Base-by-base conservation (phyloP, 2,888 invertebrate species). In the Pecten maximus region DNA sequence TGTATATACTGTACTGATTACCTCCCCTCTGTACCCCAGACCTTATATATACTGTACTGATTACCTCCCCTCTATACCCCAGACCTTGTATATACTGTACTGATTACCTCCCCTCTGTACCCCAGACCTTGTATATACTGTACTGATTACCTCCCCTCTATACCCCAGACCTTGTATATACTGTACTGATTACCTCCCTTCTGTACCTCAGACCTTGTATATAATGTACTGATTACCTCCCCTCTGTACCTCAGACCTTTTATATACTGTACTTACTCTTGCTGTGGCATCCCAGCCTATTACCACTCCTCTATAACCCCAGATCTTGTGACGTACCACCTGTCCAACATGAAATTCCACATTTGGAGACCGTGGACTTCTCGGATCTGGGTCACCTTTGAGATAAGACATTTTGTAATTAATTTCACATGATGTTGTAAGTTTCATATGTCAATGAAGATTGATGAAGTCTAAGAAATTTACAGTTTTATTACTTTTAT, bases 271-370 rank as follows among this genome's bases (percentile, higher is more conserved):
- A 90, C 94, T 91, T 92, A 97, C 97, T 94, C 94, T 96, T 8
- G 97, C 97, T 60, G 93, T 93, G 89, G 95, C 94, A 95, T 97
- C 97, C 97, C 97, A 97, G 60, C 97, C 97, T 74, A 97, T 95
- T 88, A 97, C 97, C 19, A 97, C 97, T 1, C 97, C 97, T 92
- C 97, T 94, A 92, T 97, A 97, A 40, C 97, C 97, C 95, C 96
- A 96, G 12, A 93, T 92, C 93, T 96, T 97, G 92, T 97, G 97
- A 91, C 95, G 94, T 60, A 97, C 96, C 44, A 97, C 97, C 95
- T 97, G 97, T 0, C 97, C 97, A 39, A 97, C 96, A 40, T 97
- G 95, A 94, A 96, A 97, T 88, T 96, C 96, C 2, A 97, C 96
- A 88, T 96, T 92, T 0, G 96, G 95, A 2, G 97, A 96, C 39